Evolutionary conservation across 2,113 vertebrate species (phyloP), one percentile per base, ranked within the genome.

Genomic region (Struthio camelus): DNA sequence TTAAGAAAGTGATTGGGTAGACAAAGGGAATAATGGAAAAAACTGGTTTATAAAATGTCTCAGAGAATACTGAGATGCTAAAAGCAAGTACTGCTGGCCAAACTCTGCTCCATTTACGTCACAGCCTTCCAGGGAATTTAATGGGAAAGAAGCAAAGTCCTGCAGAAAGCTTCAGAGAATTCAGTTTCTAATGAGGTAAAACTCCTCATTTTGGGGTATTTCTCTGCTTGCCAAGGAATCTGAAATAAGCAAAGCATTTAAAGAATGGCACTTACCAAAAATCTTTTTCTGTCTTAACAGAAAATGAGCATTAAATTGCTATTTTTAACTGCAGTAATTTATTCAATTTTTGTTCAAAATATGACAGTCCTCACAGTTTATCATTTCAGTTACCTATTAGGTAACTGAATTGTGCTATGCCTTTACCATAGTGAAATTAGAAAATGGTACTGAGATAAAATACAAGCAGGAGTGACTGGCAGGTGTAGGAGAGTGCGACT

Each of bases 391-490:
- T 62, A 56, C 86, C 77, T 90, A 24, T 65, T 89, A 82, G 48
- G 81, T 62, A 87, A 96, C 62, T 40, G 42, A 62, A 13, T 65
- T 23, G 1, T 76, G 86, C 89, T 92, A 93, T n/a, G 88, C 86
- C 71, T 70, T 82, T 48, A 14, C 62, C 2, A 0, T 50, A 42
- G 83, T 53, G 90, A 89, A 94, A 95, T 94, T 92, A 94, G 90
- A 87, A 93, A 95, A 69, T 62, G 70, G 73, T 67, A 59, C 65
- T 89, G 10, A 69, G 93, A 93, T 95, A 91, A 95, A 96, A 65
- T 44, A 75, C 87, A 73, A 54, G 78, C 62, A 10, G 78, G 78
- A 87, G 56, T 84, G 92, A 93, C 24, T 90, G 92, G 92, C 95
- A 93, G 94, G 92, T 88, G 80, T 48, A 78, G 61, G 56, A 75